phyloP scores from a whole-genome alignment of 2,888 invertebrate genomes.

The Morinoia aosen region DNA sequence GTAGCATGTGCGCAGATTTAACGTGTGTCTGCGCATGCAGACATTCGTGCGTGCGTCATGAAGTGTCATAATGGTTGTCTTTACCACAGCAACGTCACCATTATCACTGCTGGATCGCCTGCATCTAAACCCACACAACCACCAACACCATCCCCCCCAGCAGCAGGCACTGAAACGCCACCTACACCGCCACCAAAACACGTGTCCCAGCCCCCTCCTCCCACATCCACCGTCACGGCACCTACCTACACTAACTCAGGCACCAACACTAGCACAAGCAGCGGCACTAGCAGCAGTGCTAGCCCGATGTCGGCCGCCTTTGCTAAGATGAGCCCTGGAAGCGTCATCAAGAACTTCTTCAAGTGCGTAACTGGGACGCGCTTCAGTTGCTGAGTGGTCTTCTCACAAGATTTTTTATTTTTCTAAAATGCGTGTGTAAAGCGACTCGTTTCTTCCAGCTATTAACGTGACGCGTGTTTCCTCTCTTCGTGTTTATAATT shows the following conservation, averaged over 20 bases:
- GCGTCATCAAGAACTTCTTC: conserved; percentile 97
- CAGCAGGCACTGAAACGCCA: not conserved
- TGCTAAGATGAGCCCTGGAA: conserved; percentile 85
- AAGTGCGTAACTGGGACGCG: conserved; percentile 79
- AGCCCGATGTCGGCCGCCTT: conserved; percentile 69
- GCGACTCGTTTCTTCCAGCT: not conserved
- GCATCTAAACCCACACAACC: conserved; percentile 5
- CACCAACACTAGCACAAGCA: conserved; percentile 20
- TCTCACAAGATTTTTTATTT: not conserved
- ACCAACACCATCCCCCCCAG: not conserved
- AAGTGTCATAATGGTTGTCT: conserved; percentile 3
- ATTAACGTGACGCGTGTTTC: conserved; percentile 58
- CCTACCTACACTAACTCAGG: conserved; percentile 35
- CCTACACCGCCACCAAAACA: not conserved
- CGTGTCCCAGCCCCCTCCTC: not conserved
- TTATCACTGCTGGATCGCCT: not conserved
- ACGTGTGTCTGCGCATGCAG: not conserved
- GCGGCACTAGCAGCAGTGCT: not conserved
- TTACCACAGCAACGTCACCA: conserved; percentile 44
- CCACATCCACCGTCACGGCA: conserved; percentile 55
- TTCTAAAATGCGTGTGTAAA: not conserved
- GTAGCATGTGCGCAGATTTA: not conserved
- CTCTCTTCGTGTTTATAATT: conserved; percentile 17
- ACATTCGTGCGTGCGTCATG: not conserved
- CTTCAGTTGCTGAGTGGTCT: not conserved